Base-by-base conservation (phyloP, 2,113 vertebrate genomes). In the Barnardius zonarius region DNA sequence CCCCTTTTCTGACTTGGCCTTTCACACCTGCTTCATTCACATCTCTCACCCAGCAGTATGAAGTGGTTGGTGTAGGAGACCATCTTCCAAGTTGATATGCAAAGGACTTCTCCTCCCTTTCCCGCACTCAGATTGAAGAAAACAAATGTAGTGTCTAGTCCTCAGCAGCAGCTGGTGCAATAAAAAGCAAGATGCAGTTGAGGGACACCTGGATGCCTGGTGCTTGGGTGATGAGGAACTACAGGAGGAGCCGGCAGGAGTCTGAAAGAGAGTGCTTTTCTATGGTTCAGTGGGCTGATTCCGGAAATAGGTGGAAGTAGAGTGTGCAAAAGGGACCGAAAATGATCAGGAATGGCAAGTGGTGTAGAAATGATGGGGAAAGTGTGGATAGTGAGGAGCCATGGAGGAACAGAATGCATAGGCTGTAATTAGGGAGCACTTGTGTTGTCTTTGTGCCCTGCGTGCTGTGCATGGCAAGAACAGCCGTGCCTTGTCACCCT, bases 341-440 rank as follows among this genome's bases (percentile, higher is more conserved):
- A 61, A 33, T 5, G 1, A n/a, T 44, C n/a, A 33, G 44, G 7
- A 81, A n/a, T 10, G 31, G n/a, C 23, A n/a, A 1, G 7, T 1
- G 9, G 39, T 23, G 20, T 23, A 37, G 55, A 43, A 69, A 9
- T 0, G 0, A 18, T 18, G 41, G 43, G 20, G 46, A 23, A 49
- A 41, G 33, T 8, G 7, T 6, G 43, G 12, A 30, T 1, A 5
- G 25, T 0, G 10, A 43, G 25, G 43, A 46, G 43, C 43, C 0
- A 0, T 11, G 48, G 62, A 74, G 55, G 43, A 41, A 11, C 0
- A 0, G 37, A 49, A 11, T 13, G 13, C n/a, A 3, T 2, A 17
- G 43, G 41, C 57, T 31, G 54, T 7, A 11, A 7, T 12, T 35
- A 17, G 0, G 7, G 31, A 46, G 24, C 2, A 0, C 2, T 2